Conservation (phyloP, 2,797 vertebrate species). For the Crenuchus spilurus region DNA sequence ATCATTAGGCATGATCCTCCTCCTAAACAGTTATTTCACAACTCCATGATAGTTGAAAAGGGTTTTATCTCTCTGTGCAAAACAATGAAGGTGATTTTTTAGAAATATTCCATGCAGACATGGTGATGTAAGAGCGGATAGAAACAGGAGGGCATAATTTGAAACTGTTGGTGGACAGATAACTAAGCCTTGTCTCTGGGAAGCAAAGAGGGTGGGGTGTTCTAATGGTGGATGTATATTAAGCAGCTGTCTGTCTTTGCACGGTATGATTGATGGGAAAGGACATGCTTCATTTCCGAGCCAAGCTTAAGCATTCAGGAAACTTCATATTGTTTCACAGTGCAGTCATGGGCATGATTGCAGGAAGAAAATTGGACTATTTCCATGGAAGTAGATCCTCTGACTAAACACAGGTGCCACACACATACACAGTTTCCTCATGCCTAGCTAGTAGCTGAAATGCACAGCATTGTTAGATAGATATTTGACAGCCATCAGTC, state of each 20-base stretch:
- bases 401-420: constrained; percentile 48
- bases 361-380: constrained; percentile 72
- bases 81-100: not conserved
- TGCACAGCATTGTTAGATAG: not conserved
- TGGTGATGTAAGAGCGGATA: not conserved
- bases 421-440: constrained; percentile 45
- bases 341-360: constrained; percentile 67
- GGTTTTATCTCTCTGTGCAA: not conserved
- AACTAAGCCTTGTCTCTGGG: not conserved
- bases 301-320: constrained; percentile 72
- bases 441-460: constrained; percentile 33
- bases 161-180: constrained; percentile 10
- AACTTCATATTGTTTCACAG: constrained; percentile 77
- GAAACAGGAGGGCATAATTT: not conserved
- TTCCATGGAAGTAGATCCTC: constrained; percentile 61
- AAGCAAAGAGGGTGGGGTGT: constrained; percentile 36
- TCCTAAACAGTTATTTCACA: no score
- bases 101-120: not conserved
- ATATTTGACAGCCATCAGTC: constrained; percentile 48
- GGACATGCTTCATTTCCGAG: constrained; percentile 79
- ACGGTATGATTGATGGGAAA: constrained; percentile 74
- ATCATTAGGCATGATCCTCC: no score
- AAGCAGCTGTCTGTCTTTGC: constrained; percentile 74
- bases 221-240: constrained; percentile 75
- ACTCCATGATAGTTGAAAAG: not conserved